phyloP scores from a whole-genome alignment of 2,797 vertebrate species.

The Percopsis omiscomaycus region DNA sequence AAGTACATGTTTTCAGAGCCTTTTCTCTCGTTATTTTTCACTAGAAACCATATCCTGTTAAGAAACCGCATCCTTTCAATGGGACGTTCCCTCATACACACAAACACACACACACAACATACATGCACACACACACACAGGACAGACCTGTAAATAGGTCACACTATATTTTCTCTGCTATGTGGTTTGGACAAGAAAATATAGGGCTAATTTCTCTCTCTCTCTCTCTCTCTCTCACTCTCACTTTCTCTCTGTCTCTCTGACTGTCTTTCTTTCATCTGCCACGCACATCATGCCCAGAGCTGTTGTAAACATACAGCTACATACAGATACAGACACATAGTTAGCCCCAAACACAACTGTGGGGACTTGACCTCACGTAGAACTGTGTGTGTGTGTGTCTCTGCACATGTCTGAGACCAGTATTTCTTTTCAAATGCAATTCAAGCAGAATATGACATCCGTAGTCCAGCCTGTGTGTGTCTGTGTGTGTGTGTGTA shows the following conservation, averaged over 20 bases:
- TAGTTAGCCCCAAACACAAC: not conserved
- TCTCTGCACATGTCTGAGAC: conserved; percentile 9
- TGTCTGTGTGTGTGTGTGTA: conserved; percentile 25
- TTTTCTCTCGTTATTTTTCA: conserved; percentile 60
- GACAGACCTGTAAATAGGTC: conserved; percentile 63
- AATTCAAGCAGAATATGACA: conserved; percentile 6
- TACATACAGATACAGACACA: conserved; percentile 11
- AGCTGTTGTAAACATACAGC: conserved; percentile 19
- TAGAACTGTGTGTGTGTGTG: not conserved
- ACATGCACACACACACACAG: conserved; percentile 10
- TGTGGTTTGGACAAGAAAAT: conserved; percentile 39
- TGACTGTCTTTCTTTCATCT: conserved; percentile 1
- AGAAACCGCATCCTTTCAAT: conserved; percentile 69
- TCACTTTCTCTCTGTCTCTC: conserved; percentile 11
- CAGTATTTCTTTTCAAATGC: conserved; percentile 17
- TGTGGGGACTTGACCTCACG: conserved; percentile 14
- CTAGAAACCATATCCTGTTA: conserved; percentile 77
- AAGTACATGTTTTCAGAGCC: conserved; percentile 29
- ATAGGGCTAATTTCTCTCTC: conserved; percentile 2
- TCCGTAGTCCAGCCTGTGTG: conserved; percentile 13
- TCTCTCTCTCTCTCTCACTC: conserved; percentile 4
- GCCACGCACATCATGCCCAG: conserved; percentile 27
- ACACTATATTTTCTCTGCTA: conserved; percentile 51
- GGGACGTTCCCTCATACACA: conserved; percentile 70
- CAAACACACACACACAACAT: conserved; percentile 7